Evolutionary conservation across 2,888 invertebrate species (phyloP).

Genomic region (Petrolisthes manimaculis): DNA sequence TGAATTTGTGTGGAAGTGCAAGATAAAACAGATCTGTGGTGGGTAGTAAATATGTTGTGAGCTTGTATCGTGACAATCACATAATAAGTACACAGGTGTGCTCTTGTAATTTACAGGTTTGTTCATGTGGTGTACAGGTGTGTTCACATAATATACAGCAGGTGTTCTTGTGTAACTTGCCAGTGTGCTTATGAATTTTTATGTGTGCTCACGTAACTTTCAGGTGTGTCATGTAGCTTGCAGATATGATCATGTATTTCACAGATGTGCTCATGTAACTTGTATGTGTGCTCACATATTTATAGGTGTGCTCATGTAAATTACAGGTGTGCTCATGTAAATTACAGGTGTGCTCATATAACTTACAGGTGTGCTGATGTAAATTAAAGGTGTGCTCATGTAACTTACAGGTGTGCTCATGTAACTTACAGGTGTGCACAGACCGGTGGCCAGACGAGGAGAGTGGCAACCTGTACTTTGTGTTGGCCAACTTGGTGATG

Average conservation of each 20-base stretch:
- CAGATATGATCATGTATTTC: neutral
- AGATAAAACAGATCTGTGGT: too few relatives aligned
- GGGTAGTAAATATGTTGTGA: too few relatives aligned
- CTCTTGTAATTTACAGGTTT: neutral
- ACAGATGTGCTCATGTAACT: neutral
- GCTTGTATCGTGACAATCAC: neutral
- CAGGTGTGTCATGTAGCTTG: neutral
- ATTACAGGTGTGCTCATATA: neutral
- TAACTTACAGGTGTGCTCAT: neutral
- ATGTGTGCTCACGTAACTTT: constrained; percentile 10
- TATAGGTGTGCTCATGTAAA: neutral
- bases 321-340: neutral
- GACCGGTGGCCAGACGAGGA: constrained; percentile 83
- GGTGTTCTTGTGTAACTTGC: neutral
- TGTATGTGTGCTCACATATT: neutral
- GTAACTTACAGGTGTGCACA: constrained; percentile 47
- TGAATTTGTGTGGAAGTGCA: too few relatives aligned
- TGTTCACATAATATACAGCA: neutral
- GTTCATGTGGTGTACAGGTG: neutral
- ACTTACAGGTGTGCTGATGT: too few relatives aligned
- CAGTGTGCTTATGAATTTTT: constrained; percentile 42
- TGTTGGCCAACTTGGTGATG: constrained; percentile 87
- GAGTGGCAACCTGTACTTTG: constrained; percentile 86
- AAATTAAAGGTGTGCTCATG: neutral
- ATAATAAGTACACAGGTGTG: neutral